Evolutionary conservation across 2,113 vertebrate species (phyloP), one percentile per base, ranked within the genome.

Genomic region (Gopherus flavomarginatus): DNA sequence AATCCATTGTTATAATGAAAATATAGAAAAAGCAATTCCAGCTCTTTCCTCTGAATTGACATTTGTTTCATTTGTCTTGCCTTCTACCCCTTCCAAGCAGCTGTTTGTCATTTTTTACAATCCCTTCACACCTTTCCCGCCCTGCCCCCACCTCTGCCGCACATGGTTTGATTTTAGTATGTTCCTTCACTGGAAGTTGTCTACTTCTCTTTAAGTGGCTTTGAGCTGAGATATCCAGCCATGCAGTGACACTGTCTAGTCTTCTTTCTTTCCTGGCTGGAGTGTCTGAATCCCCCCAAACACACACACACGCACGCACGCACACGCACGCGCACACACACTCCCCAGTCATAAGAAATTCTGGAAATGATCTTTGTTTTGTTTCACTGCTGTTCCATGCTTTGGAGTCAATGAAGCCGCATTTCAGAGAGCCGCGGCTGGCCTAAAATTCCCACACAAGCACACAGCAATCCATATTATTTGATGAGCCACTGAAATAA

Each of bases 41-140:
- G 97, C 97, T 96, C 84, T 88, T 97, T 85, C 96, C 96, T 29
- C 80, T 94, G 88, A 82, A 85, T 80, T 17, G n/a, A 86, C 57
- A 90, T 92, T 83, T 29, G 2, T 72, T 81, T 81, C 27, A 52
- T 87, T 62, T 0, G 0, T 31, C 57, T 90, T 47, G 31, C 75
- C 31, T 19, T 87, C 77, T 16, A 94, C 86, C n/a, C 81, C 79
- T 94, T 83, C 0, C 0, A 35, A 93, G 79, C 83, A 44, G 35
- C 26, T 81, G 91, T 27, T 47, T 77, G 75, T 12, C 53, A 7
- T 21, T 83, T 79, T 50, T 87, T 31, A 49, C 5, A 52, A 5
- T 47, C 35, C 21, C 35, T 5, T 26, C 31, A 47, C 31, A 57
- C 26, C 31, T 12, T 2, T 13, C 47, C 11, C 11, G 5, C 59